Evolutionary conservation across 2,113 vertebrate genomes (phyloP).

Genomic region (Castor canadensis): DNA sequence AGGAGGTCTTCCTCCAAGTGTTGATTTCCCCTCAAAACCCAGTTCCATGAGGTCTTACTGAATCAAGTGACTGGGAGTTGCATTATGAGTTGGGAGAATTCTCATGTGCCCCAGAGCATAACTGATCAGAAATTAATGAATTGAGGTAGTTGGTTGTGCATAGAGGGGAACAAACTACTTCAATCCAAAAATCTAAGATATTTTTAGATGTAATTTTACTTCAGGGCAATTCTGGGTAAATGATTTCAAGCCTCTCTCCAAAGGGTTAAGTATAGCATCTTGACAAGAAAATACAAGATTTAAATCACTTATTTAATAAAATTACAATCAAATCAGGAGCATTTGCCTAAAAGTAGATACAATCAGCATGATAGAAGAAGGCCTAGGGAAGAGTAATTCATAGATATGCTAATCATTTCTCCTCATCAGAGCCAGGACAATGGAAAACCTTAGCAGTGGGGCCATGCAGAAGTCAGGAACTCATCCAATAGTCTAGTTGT

Average conservation of each 20-base stretch:
- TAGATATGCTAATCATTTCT: not conserved
- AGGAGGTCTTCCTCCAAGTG: not conserved
- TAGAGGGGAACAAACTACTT: not conserved
- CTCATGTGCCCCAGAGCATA: not conserved
- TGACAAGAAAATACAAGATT: not conserved
- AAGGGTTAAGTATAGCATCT: not conserved
- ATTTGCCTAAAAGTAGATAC: not conserved
- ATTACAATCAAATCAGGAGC: not conserved
- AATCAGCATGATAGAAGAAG: not conserved
- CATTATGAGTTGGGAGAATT: not conserved
- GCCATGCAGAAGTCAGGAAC: constrained; percentile 88
- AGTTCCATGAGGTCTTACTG: not conserved
- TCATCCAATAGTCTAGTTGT: constrained; percentile 75
- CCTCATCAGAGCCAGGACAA: not conserved
- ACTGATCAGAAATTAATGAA: not conserved
- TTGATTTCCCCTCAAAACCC: not conserved
- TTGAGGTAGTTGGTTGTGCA: not conserved
- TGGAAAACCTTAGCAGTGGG: constrained; percentile 86
- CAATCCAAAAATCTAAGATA: not conserved
- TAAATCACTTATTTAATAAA: not conserved
- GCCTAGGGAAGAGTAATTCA: not conserved
- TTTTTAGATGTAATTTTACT: not conserved
- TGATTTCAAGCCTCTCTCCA: not conserved
- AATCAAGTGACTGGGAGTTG: not conserved
- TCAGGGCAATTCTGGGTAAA: not conserved